These are phyloP conservation scores for Lophotriccus pileatus DNA, from an alignment of 2,797 vertebrate species.

Conservation along the genomic window DNA sequence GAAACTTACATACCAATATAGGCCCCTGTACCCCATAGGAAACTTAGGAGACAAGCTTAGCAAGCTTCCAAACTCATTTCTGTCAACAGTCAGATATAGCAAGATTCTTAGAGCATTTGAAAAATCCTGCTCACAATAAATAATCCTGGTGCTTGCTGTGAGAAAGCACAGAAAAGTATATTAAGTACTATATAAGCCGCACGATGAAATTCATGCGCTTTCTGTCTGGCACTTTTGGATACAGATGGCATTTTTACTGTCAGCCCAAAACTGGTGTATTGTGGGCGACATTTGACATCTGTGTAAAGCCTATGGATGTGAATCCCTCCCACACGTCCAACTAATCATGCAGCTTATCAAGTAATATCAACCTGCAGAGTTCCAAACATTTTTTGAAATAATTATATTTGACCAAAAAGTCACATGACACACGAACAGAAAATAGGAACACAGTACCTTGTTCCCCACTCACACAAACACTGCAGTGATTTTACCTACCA, in stretches of 20 bases:
- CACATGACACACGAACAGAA: background rate
- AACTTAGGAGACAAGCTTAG: background rate
- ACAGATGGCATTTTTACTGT: slow-evolving; percentile 4
- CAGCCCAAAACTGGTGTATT: background rate
- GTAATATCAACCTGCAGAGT: background rate
- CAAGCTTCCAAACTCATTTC: background rate
- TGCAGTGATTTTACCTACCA: background rate
- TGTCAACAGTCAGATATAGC: background rate
- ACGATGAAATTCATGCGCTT: background rate
- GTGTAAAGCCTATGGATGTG: background rate
- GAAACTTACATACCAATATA: background rate
- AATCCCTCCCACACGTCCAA: background rate
- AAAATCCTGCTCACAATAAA: slow-evolving; percentile 6
- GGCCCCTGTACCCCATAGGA: background rate
- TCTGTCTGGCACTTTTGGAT: background rate
- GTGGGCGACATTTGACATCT: slow-evolving; percentile 10
- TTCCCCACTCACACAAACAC: background rate
- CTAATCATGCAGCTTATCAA: background rate
- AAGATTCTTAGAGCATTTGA: background rate
- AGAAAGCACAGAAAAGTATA: slow-evolving; percentile 5
- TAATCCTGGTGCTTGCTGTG: background rate
- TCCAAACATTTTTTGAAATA: background rate
- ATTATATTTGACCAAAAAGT: background rate
- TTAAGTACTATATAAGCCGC: background rate
- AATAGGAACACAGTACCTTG: background rate